phyloP scores from a whole-genome alignment of 2,113 vertebrate species.

The Rhynchopsitta pachyrhyncha region DNA sequence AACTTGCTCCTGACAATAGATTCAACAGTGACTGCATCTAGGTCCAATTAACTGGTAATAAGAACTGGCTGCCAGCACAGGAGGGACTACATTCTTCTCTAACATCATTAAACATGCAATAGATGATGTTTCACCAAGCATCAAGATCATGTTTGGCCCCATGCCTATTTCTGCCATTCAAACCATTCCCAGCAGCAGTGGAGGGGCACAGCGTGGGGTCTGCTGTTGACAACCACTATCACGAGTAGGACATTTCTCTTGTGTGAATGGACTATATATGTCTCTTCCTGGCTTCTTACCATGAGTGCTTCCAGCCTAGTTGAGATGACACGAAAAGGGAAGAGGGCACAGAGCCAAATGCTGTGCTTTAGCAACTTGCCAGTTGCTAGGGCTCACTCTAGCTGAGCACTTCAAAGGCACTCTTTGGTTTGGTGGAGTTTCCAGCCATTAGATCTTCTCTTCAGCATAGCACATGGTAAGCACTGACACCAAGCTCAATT shows the following conservation, averaged over 20 bases:
- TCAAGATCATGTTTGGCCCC: neutral
- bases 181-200: neutral
- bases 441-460: neutral
- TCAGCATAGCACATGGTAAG: neutral
- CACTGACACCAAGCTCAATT: neutral
- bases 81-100: constrained; percentile 22
- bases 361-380: constrained; percentile 13
- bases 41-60: neutral
- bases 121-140: neutral
- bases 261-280: neutral
- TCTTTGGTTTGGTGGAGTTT: neutral
- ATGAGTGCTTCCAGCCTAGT: neutral
- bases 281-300: neutral
- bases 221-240: neutral
- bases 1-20: neutral
- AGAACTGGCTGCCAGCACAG: constrained; percentile 12
- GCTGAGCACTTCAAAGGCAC: neutral
- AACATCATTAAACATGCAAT: neutral
- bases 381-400: neutral
- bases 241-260: neutral
- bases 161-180: neutral
- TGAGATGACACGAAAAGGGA: neutral
- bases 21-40: constrained; percentile 14
- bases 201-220: neutral
- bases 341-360: neutral